Percentiles rank a stretch among this genome's conserved stretches.
Evolutionary conservation across 1,140 invertebrate species (phyloP).

Genomic region (Grapholita molesta): DNA sequence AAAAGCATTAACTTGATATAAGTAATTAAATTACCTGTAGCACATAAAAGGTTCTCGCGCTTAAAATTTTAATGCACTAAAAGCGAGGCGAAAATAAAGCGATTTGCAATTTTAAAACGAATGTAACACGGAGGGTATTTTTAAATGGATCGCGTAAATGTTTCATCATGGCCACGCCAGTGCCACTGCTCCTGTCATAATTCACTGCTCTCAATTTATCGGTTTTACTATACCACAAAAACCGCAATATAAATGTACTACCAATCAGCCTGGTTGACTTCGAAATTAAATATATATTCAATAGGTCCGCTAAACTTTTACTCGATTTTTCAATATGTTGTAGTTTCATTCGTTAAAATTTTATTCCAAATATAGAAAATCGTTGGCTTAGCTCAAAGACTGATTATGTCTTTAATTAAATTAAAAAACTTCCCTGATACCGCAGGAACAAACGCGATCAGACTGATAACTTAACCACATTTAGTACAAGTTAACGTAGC

Average conservation of each 20-base stretch:
- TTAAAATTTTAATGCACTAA: constrained; percentile 15
- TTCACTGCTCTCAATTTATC: constrained; percentile 3
- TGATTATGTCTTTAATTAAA: neutral
- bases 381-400: neutral
- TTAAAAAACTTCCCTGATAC: neutral
- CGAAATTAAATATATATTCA: neutral
- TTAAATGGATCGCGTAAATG: neutral
- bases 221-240: neutral
- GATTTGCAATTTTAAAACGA: constrained; percentile 4
- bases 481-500: neutral
- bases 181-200: neutral
- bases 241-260: neutral
- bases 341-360: no score
- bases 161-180: constrained; percentile 1
- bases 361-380: no score
- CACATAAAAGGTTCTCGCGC: neutral
- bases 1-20: neutral
- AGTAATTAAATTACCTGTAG: neutral
- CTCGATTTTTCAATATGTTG: neutral
- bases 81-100: constrained; percentile 2
- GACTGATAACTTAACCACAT: neutral
- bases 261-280: neutral
- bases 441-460: neutral
- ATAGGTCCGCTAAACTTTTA: neutral
- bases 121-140: constrained; percentile 8